Evolutionary conservation across 2,888 invertebrate species (phyloP).

Genomic region (Tillus elongatus): DNA sequence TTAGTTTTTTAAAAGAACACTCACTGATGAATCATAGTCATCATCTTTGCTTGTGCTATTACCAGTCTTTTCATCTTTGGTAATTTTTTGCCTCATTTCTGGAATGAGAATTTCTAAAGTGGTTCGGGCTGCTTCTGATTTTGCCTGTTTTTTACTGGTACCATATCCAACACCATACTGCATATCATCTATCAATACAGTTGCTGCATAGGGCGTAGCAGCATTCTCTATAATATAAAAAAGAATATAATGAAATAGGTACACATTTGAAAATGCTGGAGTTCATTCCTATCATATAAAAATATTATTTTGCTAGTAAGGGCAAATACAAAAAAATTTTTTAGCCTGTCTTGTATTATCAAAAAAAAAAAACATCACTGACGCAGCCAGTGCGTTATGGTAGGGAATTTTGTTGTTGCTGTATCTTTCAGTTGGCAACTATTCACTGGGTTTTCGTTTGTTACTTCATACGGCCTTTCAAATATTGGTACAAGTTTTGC

Average conservation of each 20-base stretch:
- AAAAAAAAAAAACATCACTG: too few species aligned
- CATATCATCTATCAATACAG: conserved; percentile 84
- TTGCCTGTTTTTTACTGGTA: conserved; percentile 92
- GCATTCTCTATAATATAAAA: conserved; percentile 61
- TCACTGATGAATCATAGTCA: conserved; percentile 46
- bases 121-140: conserved; percentile 83
- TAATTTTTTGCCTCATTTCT: conserved; percentile 76
- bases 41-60: conserved; percentile 40
- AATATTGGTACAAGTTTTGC: too few species aligned
- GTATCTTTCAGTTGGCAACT: too few species aligned
- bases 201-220: conserved; percentile 87
- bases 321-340: too few species aligned
- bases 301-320: too few species aligned
- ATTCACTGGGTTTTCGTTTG: too few species aligned
- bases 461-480: too few species aligned
- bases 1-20: conserved; percentile 14
- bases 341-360: too few species aligned
- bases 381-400: too few species aligned
- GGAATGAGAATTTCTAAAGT: conserved; percentile 88
- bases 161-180: conserved; percentile 92
- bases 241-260: not conserved
- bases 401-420: too few species aligned
- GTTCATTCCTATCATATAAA: too few species aligned
- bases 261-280: too few species aligned
- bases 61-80: conserved; percentile 49